These are phyloP conservation scores for Chironex yamaguchii DNA, from an alignment of 30 jellyfish, hydroid and myxozoan genomes.

Conservation along the genomic window DNA sequence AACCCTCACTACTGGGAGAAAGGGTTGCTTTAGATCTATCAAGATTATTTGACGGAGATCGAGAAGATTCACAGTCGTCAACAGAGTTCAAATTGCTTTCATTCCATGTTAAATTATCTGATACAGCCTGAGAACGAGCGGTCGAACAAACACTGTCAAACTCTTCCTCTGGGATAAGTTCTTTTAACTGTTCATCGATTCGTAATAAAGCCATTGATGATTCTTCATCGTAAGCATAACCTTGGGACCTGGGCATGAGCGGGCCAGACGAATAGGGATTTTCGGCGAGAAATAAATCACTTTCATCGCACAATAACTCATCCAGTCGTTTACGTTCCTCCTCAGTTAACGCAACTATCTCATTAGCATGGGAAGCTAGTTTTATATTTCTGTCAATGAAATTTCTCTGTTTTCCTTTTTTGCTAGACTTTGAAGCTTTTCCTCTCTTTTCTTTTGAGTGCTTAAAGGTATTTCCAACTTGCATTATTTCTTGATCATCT, in stretches of 20 bases:
- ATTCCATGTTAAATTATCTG: not conserved
- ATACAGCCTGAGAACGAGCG: not conserved
- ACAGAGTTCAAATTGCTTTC: not conserved
- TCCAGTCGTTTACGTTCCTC: constrained; percentile 56
- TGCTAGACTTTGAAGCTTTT: not conserved
- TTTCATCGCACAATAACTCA: constrained; percentile 53
- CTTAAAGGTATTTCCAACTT: too few relatives aligned
- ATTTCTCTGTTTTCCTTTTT: constrained; percentile 6
- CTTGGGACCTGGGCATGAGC: not conserved
- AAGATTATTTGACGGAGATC: not conserved
- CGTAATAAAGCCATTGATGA: not conserved
- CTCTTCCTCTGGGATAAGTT: constrained; percentile 41
- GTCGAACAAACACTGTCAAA: not conserved
- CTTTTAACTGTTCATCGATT: constrained; percentile 46
- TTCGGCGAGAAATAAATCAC: constrained; percentile 38
- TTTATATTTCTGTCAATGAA: constrained; percentile 48
- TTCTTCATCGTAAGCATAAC: constrained; percentile 13
- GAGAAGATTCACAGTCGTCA: too few relatives aligned
- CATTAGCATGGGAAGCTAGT: constrained; percentile 66
- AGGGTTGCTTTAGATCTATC: not conserved
- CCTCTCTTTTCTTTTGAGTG: not conserved
- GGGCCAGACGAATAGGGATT: constrained; percentile 43
- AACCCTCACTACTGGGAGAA: not conserved
- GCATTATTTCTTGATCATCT: too few relatives aligned
- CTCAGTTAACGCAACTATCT: constrained; percentile 47